phyloP scores from a whole-genome alignment of 2,888 invertebrate species.

The Pimpla rufipes region DNA sequence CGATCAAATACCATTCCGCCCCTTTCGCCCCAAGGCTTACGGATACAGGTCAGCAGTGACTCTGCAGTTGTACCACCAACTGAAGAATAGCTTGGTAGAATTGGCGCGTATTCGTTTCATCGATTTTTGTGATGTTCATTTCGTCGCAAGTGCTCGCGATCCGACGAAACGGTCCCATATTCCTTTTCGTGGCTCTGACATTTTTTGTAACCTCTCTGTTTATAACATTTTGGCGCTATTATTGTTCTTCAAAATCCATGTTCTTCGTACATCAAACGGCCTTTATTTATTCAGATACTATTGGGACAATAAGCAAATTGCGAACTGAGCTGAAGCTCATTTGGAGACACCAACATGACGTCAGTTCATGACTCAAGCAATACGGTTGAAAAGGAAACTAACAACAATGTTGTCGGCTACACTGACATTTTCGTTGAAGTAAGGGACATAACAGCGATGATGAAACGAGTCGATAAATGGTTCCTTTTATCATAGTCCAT shows the following conservation, averaged over 20 bases:
- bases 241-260: too few species aligned
- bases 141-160: slow-evolving; percentile 15
- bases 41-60: slow-evolving; percentile 1
- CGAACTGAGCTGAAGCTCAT: too few species aligned
- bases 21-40: slow-evolving; percentile 28
- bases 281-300: too few species aligned
- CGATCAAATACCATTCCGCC: slow-evolving; percentile 45
- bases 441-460: slow-evolving; percentile 5
- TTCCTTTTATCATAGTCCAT: neutral
- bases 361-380: too few species aligned
- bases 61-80: slow-evolving; percentile 31
- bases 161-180: neutral
- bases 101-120: slow-evolving; percentile 31
- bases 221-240: too few species aligned
- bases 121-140: slow-evolving; percentile 36
- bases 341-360: too few species aligned
- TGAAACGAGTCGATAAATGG: slow-evolving; percentile 9
- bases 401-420: too few species aligned
- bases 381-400: too few species aligned
- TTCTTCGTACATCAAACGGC: too few species aligned
- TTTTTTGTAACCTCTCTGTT: too few species aligned
- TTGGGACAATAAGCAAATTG: too few species aligned
- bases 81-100: slow-evolving; percentile 31
- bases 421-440: neutral
- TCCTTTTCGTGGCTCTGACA: neutral